A percentile compares a stretch with the other conserved stretches of the same genome.
Conservation (phyloP, 2,797 vertebrate genomes). For the Parauchenoglanis ngamensis region DNA sequence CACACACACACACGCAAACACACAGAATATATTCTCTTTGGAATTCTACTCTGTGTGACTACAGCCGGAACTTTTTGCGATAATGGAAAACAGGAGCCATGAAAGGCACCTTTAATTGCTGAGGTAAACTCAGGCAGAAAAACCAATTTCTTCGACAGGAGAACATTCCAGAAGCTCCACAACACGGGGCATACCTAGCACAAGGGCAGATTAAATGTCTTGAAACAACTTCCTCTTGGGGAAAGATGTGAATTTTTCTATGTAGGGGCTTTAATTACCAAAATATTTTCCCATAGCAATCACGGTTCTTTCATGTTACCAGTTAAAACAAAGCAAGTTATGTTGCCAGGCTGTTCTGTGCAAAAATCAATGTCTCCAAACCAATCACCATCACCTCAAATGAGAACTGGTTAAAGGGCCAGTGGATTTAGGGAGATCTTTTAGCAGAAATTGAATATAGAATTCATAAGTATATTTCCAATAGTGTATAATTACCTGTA, state of each 20-base stretch:
- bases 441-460: too few relatives aligned
- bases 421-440: too few relatives aligned
- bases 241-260: not conserved
- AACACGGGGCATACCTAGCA: not conserved
- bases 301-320: not conserved
- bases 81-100: constrained; percentile 1
- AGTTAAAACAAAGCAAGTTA: not conserved
- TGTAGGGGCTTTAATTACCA: not conserved
- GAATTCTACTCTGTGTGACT: not conserved
- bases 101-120: constrained; percentile 29
- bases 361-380: too few relatives aligned
- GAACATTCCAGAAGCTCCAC: constrained; percentile 6
- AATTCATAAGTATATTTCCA: too few relatives aligned
- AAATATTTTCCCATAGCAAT: not conserved
- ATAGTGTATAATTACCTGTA: too few relatives aligned
- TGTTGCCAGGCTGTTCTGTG: not conserved
- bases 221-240: not conserved
- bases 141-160: not conserved
- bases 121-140: not conserved
- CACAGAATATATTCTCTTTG: not conserved
- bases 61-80: not conserved
- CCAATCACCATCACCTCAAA: too few relatives aligned
- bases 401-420: too few relatives aligned
- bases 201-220: constrained; percentile 11
- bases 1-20: not conserved